Percentiles rank a stretch among this genome's conserved stretches.
These are phyloP conservation scores for Dysidea cf. avara DNA, from an alignment of 37 sponge, comb jelly and placozoan species.

Conservation along the genomic window DNA sequence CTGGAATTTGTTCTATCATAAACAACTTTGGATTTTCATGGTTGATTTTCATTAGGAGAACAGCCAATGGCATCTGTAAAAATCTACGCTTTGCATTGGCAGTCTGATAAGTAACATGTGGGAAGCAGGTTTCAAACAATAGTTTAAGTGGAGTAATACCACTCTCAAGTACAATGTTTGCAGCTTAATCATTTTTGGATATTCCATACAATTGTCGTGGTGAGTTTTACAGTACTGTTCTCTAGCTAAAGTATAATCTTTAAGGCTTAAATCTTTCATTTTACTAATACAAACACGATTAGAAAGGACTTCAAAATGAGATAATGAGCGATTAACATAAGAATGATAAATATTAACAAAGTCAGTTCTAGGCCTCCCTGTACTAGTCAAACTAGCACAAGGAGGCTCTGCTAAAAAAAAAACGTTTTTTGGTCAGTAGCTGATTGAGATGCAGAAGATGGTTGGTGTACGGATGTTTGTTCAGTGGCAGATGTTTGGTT, in stretches of 20 bases:
- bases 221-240: constrained; percentile 5
- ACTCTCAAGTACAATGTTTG: constrained; percentile 3
- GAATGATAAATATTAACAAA: constrained; percentile 1
- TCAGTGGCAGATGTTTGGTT: too few relatives aligned
- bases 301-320: neutral
- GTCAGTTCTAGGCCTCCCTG: constrained; percentile 3
- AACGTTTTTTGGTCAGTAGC: too few relatives aligned
- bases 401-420: constrained; percentile 14
- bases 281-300: constrained; percentile 12
- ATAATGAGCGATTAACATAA: neutral
- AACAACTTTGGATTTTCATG: constrained; percentile 10
- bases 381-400: neutral
- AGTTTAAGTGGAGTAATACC: neutral
- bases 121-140: constrained; percentile 10
- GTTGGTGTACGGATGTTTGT: too few relatives aligned
- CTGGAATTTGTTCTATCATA: constrained; percentile 9
- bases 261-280: neutral
- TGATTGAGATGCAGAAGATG: too few relatives aligned
- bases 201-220: constrained; percentile 3
- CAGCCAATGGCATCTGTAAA: too few relatives aligned
- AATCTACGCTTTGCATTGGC: constrained; percentile 22
- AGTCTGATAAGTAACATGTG: constrained; percentile 7
- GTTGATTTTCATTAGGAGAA: neutral
- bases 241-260: neutral
- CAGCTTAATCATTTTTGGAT: constrained; percentile 4